Percentiles rank a stretch among this genome's conserved stretches.
Conservation (phyloP, 2,113 vertebrate genomes). For the Amphiprion percula region DNA sequence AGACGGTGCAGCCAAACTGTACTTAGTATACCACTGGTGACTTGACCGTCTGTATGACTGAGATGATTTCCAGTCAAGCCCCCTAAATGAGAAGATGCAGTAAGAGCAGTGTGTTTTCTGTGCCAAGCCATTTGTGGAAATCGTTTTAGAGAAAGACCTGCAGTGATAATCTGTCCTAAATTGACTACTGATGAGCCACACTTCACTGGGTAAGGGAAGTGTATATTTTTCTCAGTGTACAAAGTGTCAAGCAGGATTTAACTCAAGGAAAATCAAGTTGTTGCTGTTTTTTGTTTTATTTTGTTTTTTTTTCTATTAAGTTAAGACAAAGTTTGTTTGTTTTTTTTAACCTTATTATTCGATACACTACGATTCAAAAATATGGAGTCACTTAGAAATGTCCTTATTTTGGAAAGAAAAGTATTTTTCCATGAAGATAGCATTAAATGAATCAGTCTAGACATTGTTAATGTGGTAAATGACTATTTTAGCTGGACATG, state of each 20-base stretch:
- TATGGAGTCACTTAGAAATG: too few relatives aligned
- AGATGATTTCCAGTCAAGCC: constrained; percentile 40
- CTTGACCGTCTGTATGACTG: background rate
- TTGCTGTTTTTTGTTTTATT: too few relatives aligned
- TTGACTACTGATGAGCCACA: constrained; percentile 47
- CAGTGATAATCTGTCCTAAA: constrained; percentile 38
- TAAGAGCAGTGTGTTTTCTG: constrained; percentile 20
- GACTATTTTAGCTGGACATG: too few relatives aligned
- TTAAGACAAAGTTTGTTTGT: too few relatives aligned
- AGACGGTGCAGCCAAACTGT: too few relatives aligned
- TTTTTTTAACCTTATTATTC: too few relatives aligned
- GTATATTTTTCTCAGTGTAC: constrained; percentile 30
- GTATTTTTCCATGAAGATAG: too few relatives aligned
- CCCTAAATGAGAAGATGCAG: constrained; percentile 16
- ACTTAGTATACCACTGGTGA: constrained; percentile 15
- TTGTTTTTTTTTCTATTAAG: too few relatives aligned
- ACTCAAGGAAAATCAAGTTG: background rate
- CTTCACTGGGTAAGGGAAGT: background rate
- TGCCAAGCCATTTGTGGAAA: constrained; percentile 46
- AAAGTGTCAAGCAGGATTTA: constrained; percentile 29
- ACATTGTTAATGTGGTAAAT: too few relatives aligned
- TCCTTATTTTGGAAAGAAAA: too few relatives aligned
- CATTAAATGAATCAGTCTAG: too few relatives aligned
- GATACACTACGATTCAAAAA: too few relatives aligned
- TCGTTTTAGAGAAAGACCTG: constrained; percentile 48